Conservation (phyloP, 2,113 vertebrate genomes). For the Tyto alba region DNA sequence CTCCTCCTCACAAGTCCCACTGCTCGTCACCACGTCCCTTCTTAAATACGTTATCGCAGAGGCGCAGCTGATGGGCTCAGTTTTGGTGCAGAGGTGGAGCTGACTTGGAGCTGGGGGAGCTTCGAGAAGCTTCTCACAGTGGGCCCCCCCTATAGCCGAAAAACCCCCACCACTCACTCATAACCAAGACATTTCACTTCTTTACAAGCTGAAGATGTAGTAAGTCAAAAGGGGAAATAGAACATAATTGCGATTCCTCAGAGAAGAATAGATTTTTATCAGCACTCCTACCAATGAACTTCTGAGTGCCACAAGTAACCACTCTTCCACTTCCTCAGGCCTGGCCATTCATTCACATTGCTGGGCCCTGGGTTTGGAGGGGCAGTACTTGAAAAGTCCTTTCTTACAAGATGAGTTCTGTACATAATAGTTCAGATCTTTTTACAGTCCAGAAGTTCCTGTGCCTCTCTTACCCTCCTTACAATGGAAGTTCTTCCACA, state of each 20-base stretch:
- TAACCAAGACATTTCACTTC: no score
- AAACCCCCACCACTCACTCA: no score
- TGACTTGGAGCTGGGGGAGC: no score
- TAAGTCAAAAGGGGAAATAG: not conserved
- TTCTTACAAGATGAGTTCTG: not conserved
- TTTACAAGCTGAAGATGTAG: not conserved
- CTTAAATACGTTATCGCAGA: no score
- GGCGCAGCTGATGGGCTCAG: no score
- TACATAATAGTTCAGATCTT: not conserved
- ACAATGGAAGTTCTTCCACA: not conserved
- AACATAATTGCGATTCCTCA: not conserved
- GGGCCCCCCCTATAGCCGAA: no score
- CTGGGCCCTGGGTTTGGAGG: not conserved
- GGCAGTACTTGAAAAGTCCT: not conserved
- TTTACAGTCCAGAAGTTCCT: not conserved
- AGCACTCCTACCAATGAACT: not conserved
- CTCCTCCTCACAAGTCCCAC: no score
- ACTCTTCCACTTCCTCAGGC: not conserved
- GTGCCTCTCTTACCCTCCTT: not conserved
- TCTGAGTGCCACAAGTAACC: not conserved
- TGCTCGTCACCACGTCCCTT: no score
- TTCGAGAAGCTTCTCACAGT: no score
- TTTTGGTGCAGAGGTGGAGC: no score
- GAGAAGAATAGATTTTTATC: not conserved
- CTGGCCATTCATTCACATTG: not conserved